A percentile compares a stretch with the other conserved stretches of the same genome.
These are phyloP conservation scores for Gopherus flavomarginatus DNA, from an alignment of 2,113 vertebrate species.

Conservation along the genomic window DNA sequence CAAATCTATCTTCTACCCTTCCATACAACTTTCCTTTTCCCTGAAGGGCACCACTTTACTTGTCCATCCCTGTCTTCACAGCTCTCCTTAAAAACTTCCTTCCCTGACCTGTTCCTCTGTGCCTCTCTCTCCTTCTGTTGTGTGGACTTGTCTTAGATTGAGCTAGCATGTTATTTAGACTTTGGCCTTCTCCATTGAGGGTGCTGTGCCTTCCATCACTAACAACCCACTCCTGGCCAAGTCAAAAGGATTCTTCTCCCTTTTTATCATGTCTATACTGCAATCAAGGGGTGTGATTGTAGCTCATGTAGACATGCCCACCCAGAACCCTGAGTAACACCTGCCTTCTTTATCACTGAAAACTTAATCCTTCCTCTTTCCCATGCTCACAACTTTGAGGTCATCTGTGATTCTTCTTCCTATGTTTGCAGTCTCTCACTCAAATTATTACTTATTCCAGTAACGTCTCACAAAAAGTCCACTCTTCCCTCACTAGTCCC, in stretches of 20 bases:
- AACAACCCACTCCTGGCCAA: accelerated
- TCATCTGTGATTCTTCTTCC: background rate
- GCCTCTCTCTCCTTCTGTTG: background rate
- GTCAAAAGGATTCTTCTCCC: background rate
- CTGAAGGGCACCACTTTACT: background rate
- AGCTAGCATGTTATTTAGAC: background rate
- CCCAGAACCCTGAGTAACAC: background rate
- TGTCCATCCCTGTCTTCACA: background rate
- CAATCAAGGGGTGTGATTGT: background rate
- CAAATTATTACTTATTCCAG: background rate
- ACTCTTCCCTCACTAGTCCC: background rate
- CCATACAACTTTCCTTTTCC: background rate
- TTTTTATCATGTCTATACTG: background rate
- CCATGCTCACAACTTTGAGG: background rate
- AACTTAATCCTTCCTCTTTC: background rate
- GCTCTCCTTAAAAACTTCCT: background rate
- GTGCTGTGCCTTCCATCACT: accelerated
- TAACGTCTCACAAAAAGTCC: background rate
- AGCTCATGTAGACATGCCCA: background rate
- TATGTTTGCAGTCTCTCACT: background rate
- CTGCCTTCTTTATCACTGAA: background rate
- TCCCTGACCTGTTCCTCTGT: background rate
- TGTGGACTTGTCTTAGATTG: background rate
- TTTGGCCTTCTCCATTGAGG: background rate
- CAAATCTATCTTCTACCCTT: background rate